Conservation (phyloP, 2,797 vertebrate species). For the Peromyscus nudipes region DNA sequence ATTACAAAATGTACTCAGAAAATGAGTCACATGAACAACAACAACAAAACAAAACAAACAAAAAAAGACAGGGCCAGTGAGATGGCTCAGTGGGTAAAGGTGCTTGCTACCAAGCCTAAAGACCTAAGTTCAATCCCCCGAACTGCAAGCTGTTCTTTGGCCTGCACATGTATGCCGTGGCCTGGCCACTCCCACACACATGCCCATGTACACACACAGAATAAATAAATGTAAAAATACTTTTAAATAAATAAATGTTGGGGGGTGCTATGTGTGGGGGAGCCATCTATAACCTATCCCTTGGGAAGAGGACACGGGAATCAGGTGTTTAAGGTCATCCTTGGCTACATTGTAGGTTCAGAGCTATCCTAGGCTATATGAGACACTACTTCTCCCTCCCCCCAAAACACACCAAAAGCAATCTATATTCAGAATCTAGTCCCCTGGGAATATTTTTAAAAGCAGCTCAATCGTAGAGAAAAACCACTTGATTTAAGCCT, state of each 20-base stretch:
- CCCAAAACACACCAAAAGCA: not conserved
- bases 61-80: not conserved
- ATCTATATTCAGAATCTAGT: not conserved
- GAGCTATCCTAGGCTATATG: not conserved
- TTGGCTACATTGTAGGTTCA: not conserved
- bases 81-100: not conserved
- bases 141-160: not conserved
- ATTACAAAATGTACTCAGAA: constrained; percentile 3
- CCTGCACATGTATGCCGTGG: not conserved
- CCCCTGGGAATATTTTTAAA: not conserved
- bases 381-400: not conserved
- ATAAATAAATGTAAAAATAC: not conserved
- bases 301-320: not conserved
- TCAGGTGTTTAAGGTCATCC: not conserved
- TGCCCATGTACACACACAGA: not conserved
- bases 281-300: not conserved
- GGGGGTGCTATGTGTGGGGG: not conserved
- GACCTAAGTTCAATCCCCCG: not conserved
- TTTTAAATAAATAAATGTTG: not conserved
- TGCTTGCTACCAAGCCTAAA: not conserved
- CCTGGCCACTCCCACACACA: not conserved
- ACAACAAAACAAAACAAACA: too few species aligned
- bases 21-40: not conserved
- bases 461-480: not conserved
- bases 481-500: not conserved